Evolutionary conservation across 1,140 invertebrate genomes (phyloP), one percentile per base, ranked within the genome.

Genomic region (Drosophila azteca): DNA sequence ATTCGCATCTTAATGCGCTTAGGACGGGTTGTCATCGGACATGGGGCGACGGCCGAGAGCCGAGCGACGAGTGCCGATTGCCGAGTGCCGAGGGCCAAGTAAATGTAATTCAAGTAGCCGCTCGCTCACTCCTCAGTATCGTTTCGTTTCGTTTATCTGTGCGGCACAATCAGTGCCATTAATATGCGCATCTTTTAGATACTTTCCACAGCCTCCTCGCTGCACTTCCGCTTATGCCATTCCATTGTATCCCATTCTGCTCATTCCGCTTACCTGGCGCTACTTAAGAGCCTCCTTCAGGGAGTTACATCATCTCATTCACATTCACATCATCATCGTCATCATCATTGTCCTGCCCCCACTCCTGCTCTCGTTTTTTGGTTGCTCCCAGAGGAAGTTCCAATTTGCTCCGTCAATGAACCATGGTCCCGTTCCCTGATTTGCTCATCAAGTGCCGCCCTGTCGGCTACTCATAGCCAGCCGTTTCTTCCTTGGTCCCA

Each of bases 341-440:
- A 44, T 46, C 44, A 51, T 66, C 55, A 24, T 54, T 22, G 57
- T 46, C 29, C 66, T 55, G 63, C 53, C 50, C 29, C 9, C 35
- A 4, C 35, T 11, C 11, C 35, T 13, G 2, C 3, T 39, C 35
- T 39, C 35, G 11, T 39, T 39, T 35, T 39, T 39, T 39, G 35
- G 35, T 39, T 39, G 64, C 61, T 89, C 81, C 76, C 85, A 85
- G 66, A 90, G 88, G 88, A 90, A 88, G 88, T 90, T 81, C 73
- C 88, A 90, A 90, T 90, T 90, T 90, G 88, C 69, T 80, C 78
- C 88, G 79, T 90, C 83, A 90, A 90, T 90, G 88, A 90, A 90
- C 83, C 83, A 64, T 87, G 81, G 35, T 1, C 35, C 9, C 35
- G 35, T 3, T 39, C 63, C 58, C 63, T 77, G 77, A 85, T 85